These are phyloP conservation scores for Pachycephala philippinensis DNA, from an alignment of 2,113 vertebrate genomes.

Conservation along the genomic window DNA sequence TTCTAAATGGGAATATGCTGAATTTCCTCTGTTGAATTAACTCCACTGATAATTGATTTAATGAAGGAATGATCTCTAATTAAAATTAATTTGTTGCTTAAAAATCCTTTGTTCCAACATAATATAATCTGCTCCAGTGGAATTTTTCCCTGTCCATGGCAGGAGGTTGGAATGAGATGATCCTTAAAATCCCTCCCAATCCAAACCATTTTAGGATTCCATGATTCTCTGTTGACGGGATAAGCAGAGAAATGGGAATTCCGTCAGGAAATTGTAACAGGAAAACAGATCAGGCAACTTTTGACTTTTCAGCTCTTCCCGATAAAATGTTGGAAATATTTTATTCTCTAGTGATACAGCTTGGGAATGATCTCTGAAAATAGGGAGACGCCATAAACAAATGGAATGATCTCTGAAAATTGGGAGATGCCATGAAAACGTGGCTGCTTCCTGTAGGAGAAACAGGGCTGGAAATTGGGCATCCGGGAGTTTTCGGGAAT, in stretches of 20 bases:
- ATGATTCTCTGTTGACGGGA: too few species aligned
- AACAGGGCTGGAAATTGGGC: not conserved
- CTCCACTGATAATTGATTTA: not conserved
- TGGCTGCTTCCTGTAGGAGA: not conserved
- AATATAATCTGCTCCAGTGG: not conserved
- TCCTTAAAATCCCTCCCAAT: fast-evolving
- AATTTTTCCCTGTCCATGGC: not conserved
- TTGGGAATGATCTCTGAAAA: not conserved
- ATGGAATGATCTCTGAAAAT: not conserved
- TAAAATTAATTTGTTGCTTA: not conserved
- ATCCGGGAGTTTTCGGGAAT: fast-evolving
- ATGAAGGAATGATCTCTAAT: not conserved
- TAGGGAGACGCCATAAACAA: not conserved
- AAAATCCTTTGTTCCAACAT: not conserved
- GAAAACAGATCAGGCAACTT: not conserved
- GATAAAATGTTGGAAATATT: not conserved
- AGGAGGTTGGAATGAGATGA: not conserved
- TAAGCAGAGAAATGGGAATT: not conserved
- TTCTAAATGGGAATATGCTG: not conserved
- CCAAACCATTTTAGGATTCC: not conserved
- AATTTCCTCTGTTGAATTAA: not conserved
- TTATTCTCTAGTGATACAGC: fast-evolving
- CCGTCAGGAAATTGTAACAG: not conserved
- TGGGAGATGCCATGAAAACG: not conserved
- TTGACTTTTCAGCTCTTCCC: not conserved